Evolutionary conservation across 1,140 invertebrate genomes (phyloP).

Genomic region (Chironomus striatipennis): DNA sequence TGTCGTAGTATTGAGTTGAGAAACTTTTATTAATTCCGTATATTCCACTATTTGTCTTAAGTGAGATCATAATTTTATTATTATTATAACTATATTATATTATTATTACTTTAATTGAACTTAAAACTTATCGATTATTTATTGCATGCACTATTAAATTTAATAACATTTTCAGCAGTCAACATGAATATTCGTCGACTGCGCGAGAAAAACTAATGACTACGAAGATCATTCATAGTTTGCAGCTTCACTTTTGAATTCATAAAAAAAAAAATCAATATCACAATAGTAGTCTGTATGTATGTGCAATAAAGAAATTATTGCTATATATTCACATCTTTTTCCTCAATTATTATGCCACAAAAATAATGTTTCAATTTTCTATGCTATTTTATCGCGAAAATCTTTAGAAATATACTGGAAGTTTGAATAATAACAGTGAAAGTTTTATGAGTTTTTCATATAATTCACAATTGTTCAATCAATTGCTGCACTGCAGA

Average conservation of each 20-base stretch:
- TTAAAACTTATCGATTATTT: background rate
- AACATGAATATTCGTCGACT: background rate
- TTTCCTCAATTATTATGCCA: slow-evolving; percentile 2
- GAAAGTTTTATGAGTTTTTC: slow-evolving; percentile 22
- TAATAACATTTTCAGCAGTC: slow-evolving; percentile 6
- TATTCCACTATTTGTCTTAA: background rate
- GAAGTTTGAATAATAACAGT: background rate
- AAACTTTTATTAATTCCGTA: slow-evolving; percentile 9
- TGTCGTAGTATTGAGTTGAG: background rate
- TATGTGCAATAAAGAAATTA: background rate
- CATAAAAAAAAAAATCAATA: background rate
- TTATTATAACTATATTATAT: background rate
- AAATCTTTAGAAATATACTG: slow-evolving; percentile 14
- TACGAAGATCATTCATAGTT: background rate
- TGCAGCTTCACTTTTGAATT: background rate
- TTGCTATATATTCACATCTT: background rate
- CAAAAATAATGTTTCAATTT: background rate
- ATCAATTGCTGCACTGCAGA: slow-evolving; percentile 19
- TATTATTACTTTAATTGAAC: background rate
- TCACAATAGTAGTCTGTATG: background rate
- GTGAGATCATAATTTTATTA: slow-evolving; percentile 12
- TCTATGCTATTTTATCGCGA: background rate
- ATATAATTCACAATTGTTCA: background rate
- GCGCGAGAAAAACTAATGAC: background rate
- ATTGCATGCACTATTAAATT: background rate